Base-by-base conservation (phyloP, 2,113 vertebrate genomes). In the Triplophysa dalaica region DNA sequence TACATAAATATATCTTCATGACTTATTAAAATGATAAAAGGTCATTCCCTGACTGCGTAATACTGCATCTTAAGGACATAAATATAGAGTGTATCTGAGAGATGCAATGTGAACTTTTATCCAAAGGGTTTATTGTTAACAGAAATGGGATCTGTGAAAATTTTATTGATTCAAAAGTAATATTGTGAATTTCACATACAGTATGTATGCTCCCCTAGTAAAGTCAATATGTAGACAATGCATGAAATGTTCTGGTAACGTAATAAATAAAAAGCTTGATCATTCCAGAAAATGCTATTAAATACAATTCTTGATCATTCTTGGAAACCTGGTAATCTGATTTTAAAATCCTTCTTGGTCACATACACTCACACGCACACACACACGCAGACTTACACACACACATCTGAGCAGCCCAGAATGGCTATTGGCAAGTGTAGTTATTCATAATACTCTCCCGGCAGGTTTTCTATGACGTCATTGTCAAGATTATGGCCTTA, bases 401-500 rank as follows among this genome's bases (percentile, higher is more conserved):
- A 63, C 38, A 54, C 73, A 52, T 8, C 24, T 54, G 13, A 38
- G 79, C 63, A 43, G 8, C 13, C 43, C 16, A 24, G 24, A 45
- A 72, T 62, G 21, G 29, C 48, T 76, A 75, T 62, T 58, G 19
- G 66, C 52, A 70, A 29, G 48, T 22, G 66, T 68, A 72, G 38
- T 79, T 70, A 83, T 83, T 84, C 75, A 81, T 52, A 48, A 62
- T 60, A 69, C 24, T 70, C 22, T 81, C 33, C 45, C 22, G 43
- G 52, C 48, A 50, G 58, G 54, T 63, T 79, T 66, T 48, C 67
- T 84, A 26, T 68, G 75, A 65, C 60, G 41, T 48, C 50, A 80
- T 24, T 65, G 76, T 54, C 24, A 75, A 61, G 17, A 12, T 81
- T 65, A 65, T 38, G 52, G 38, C 73, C 67, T 26, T 54, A 45